phyloP scores from a whole-genome alignment of 2,888 invertebrate genomes.

The Drosophila setosimentum region DNA sequence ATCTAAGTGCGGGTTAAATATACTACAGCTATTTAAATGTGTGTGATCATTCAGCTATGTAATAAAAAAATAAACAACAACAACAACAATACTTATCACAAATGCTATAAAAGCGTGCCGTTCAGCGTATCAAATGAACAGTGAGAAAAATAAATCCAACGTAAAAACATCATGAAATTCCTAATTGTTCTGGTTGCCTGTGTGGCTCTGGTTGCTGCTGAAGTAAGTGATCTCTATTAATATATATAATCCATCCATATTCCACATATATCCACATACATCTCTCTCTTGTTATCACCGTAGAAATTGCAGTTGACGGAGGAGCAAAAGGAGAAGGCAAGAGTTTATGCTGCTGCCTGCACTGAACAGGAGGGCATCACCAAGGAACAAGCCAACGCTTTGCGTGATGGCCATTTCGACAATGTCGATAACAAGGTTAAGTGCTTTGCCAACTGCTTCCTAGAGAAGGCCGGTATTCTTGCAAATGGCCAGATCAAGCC shows the following conservation, averaged over 20 bases:
- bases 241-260: neutral
- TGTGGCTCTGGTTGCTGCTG: constrained; percentile 55
- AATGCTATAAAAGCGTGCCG: constrained; percentile 67
- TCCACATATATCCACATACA: neutral
- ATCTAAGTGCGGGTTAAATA: constrained; percentile 17
- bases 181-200: constrained; percentile 63
- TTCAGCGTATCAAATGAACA: constrained; percentile 42
- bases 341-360: constrained; percentile 62
- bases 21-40: constrained; percentile 25
- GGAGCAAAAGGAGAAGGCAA: constrained; percentile 75
- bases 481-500: constrained; percentile 72
- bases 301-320: constrained; percentile 53
- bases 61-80: constrained; percentile 6
- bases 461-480: constrained; percentile 77
- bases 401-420: constrained; percentile 69
- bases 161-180: constrained; percentile 70
- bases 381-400: constrained; percentile 65
- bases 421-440: constrained; percentile 64
- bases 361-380: constrained; percentile 61
- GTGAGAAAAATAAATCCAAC: constrained; percentile 44
- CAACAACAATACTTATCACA: constrained; percentile 27
- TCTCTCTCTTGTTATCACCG: neutral
- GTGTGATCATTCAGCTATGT: constrained; percentile 42
- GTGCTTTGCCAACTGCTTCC: constrained; percentile 82
- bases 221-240: constrained; percentile 57